phyloP scores from a whole-genome alignment of 2,113 vertebrate genomes.

The Oryzias javanicus region DNA sequence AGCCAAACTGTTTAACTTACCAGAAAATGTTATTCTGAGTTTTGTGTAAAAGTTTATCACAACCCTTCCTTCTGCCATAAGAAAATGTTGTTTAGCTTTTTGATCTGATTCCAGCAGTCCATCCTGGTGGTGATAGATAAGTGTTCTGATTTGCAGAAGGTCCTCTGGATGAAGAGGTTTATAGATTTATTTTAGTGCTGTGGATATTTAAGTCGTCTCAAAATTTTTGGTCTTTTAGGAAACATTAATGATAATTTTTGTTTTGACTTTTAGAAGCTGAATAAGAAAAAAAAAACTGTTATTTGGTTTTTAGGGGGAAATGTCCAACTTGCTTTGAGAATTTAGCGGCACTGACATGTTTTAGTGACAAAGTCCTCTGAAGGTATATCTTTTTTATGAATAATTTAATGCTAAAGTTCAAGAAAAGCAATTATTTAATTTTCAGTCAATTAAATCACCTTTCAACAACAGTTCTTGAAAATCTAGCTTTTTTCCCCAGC shows the following conservation, averaged over 20 bases:
- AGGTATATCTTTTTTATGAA: not conserved
- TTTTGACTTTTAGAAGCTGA: too few relatives aligned
- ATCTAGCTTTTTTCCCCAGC: not conserved
- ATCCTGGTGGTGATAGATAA: too few relatives aligned
- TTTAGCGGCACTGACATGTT: not conserved
- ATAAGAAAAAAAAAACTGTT: too few relatives aligned
- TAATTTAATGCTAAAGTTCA: too few relatives aligned
- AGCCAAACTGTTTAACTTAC: constrained; percentile 35
- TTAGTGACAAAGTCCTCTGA: not conserved
- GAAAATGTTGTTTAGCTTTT: constrained; percentile 6
- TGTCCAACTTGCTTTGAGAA: too few relatives aligned
- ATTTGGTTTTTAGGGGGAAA: too few relatives aligned
- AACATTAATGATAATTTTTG: too few relatives aligned
- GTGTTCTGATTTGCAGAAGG: not conserved
- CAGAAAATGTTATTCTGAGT: constrained; percentile 28
- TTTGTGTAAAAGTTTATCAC: constrained; percentile 7
- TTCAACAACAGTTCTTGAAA: not conserved
- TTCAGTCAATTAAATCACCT: not conserved
- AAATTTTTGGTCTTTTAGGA: too few relatives aligned
- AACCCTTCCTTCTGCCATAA: not conserved
- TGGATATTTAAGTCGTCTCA: too few relatives aligned
- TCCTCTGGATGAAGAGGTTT: too few relatives aligned
- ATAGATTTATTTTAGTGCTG: too few relatives aligned
- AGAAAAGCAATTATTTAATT: not conserved
- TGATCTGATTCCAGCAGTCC: constrained; percentile 14